Percentiles rank a stretch among this genome's conserved stretches.
Conservation (phyloP, 2,888 invertebrate species). For the Masnerella sp. region DNA sequence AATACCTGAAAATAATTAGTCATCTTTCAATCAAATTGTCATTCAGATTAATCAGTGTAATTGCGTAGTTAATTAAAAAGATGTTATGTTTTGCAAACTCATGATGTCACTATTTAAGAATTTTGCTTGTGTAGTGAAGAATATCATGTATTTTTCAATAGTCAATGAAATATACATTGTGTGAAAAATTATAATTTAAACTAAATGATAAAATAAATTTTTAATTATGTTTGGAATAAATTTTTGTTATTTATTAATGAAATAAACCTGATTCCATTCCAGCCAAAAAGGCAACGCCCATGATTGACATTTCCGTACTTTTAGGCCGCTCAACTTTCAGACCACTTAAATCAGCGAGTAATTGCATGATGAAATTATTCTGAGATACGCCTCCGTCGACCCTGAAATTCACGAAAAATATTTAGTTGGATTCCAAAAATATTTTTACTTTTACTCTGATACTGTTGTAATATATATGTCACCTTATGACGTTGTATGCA, state of each 20-base stretch:
- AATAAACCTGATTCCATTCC: conserved; percentile 85
- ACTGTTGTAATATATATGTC: too few species aligned
- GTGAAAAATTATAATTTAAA: too few species aligned
- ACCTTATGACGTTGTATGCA: conserved; percentile 82
- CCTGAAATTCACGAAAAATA: conserved; percentile 79
- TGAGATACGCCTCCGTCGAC: conserved; percentile 97
- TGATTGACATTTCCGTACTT: conserved; percentile 88
- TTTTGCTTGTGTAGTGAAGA: too few species aligned
- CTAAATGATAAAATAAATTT: too few species aligned
- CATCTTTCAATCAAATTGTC: too few species aligned
- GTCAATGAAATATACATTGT: too few species aligned
- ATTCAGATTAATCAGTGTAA: too few species aligned
- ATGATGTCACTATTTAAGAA: too few species aligned
- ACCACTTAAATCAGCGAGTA: conserved; percentile 90
- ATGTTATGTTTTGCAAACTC: too few species aligned
- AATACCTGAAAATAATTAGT: conserved; percentile 79
- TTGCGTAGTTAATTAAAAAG: too few species aligned
- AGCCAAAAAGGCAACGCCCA: conserved; percentile 92
- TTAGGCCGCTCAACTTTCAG: conserved; percentile 86
- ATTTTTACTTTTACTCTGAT: too few species aligned
- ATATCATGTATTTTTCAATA: too few species aligned
- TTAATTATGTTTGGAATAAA: conserved; percentile 2
- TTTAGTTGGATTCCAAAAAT: background rate
- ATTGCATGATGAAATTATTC: conserved; percentile 94
- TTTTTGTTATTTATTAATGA: background rate